Evolutionary conservation across 2,113 vertebrate genomes (phyloP).

Genomic region (Mesitornis unicolor): DNA sequence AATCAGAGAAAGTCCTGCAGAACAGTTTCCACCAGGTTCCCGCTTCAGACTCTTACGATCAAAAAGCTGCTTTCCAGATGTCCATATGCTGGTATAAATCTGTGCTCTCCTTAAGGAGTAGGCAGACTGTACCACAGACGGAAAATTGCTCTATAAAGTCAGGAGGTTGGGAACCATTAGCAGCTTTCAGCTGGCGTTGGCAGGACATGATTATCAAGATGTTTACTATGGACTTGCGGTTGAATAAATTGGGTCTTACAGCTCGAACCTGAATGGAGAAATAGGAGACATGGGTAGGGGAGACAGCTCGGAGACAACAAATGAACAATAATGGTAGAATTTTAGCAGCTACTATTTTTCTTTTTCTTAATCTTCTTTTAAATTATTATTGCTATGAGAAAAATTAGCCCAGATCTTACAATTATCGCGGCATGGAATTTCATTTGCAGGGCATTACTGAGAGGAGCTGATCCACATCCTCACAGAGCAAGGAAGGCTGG

Average conservation of each 20-base stretch:
- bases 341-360: neutral
- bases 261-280: neutral
- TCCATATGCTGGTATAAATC: neutral
- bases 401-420: neutral
- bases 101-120: neutral
- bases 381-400: neutral
- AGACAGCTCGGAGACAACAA: neutral
- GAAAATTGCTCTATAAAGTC: neutral
- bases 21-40: neutral
- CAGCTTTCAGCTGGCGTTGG: neutral
- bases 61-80: neutral
- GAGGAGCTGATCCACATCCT: neutral
- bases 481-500: neutral
- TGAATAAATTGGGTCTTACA: neutral
- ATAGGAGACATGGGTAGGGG: neutral
- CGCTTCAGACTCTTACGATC: neutral
- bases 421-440: fast-evolving
- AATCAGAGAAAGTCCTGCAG: neutral
- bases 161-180: neutral
- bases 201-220: neutral
- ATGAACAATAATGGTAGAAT: neutral
- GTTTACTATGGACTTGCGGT: neutral
- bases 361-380: neutral
- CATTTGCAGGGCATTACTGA: neutral
- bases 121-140: fast-evolving